These are phyloP conservation scores for Spilarctia lutea DNA, from an alignment of 2,888 invertebrate species.

Conservation along the genomic window DNA sequence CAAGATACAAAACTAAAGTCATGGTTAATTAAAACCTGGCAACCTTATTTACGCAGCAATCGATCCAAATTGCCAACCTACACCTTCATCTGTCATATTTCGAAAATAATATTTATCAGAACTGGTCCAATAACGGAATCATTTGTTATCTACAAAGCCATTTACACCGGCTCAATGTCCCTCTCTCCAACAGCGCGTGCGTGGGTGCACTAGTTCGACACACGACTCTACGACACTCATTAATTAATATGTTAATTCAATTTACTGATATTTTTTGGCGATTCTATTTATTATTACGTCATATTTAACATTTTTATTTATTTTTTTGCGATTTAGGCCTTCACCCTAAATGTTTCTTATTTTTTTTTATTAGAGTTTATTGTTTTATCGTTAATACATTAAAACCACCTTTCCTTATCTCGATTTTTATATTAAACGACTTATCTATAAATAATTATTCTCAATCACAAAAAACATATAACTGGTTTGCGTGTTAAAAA, in stretches of 20 bases:
- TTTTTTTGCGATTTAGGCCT: not conserved
- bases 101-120: not conserved
- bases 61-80: not conserved
- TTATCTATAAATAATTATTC: not conserved
- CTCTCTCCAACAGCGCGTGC: constrained; percentile 5
- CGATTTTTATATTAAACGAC: not conserved
- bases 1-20: not conserved
- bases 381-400: not conserved
- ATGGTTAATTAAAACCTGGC: not conserved
- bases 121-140: not conserved
- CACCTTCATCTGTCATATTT: not conserved
- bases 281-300: not conserved
- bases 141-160: constrained; percentile 3
- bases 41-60: not conserved
- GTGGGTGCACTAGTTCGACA: constrained; percentile 30
- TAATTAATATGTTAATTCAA: constrained; percentile 43
- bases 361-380: not conserved
- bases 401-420: not conserved
- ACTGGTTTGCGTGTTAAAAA: not conserved
- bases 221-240: constrained; percentile 18
- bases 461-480: not conserved
- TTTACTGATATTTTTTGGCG: not conserved
- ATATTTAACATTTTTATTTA: not conserved
- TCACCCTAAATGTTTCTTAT: not conserved
- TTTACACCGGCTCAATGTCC: not conserved